These are phyloP conservation scores for Notothenia coriiceps DNA, from an alignment of 2,113 vertebrate species.

Conservation along the genomic window DNA sequence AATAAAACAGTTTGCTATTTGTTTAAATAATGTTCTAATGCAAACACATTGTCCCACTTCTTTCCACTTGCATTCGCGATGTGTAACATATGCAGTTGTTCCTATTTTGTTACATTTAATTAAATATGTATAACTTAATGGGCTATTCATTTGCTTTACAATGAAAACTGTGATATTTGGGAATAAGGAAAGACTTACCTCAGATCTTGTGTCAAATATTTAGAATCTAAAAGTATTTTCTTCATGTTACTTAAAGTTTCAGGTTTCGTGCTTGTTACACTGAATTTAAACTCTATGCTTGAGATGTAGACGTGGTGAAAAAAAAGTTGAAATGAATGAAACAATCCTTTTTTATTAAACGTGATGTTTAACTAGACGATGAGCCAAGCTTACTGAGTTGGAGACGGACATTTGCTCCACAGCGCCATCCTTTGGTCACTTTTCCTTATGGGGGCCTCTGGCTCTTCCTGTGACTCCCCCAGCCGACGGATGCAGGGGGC, in stretches of 20 bases:
- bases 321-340: constrained; percentile 32
- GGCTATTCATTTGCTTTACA: background rate
- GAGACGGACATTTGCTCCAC: constrained; percentile 6
- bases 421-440: constrained; percentile 64
- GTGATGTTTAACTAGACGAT: constrained; percentile 14
- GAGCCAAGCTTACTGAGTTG: background rate
- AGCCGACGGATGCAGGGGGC: constrained; percentile 37
- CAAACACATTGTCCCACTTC: no score
- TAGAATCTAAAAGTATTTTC: no score
- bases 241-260: background rate
- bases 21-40: background rate
- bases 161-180: background rate
- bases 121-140: background rate
- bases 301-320: background rate
- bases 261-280: background rate
- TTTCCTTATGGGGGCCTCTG: background rate
- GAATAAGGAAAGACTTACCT: background rate
- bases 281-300: background rate
- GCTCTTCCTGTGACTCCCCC: constrained; percentile 13
- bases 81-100: constrained; percentile 28
- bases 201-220: background rate
- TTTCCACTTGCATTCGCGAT: background rate
- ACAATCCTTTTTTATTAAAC: constrained; percentile 4
- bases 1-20: no score
- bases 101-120: background rate